These are phyloP conservation scores for Rhamphomyia laevipes DNA, from an alignment of 2,888 invertebrate species.

Conservation along the genomic window DNA sequence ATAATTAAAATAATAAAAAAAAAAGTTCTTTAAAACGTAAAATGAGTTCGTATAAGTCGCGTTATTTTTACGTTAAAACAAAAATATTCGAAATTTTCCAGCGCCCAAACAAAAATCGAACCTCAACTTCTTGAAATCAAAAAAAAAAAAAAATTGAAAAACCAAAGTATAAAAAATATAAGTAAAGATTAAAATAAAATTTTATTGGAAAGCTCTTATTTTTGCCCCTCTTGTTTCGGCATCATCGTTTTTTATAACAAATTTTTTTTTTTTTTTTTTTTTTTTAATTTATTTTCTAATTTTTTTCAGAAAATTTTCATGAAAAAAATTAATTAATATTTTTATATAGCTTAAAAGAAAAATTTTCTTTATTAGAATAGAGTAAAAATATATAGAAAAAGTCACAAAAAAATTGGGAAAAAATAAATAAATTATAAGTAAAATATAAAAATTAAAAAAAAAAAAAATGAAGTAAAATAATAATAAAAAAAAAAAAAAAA, in stretches of 20 bases:
- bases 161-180: neutral
- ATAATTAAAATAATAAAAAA: constrained; percentile 9
- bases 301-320: neutral
- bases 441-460: constrained; percentile 18
- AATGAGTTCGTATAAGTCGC: too few species aligned
- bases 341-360: too few species aligned
- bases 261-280: neutral
- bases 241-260: constrained; percentile 5
- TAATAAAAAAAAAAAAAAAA: constrained; percentile 24
- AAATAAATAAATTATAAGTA: constrained; percentile 2
- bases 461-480: constrained; percentile 17
- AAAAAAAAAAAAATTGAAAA: constrained; percentile 11
- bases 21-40: neutral
- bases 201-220: constrained; percentile 1
- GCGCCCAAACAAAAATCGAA: constrained; percentile 43
- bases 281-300: neutral
- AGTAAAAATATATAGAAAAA: constrained; percentile 2
- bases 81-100: constrained; percentile 20
- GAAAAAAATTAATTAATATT: too few species aligned
- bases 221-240: constrained; percentile 19
- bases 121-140: constrained; percentile 39
- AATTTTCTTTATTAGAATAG: constrained; percentile 3
- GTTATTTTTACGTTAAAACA: too few species aligned
- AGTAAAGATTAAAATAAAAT: too few species aligned
- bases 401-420: constrained; percentile 5